A percentile compares a stretch with the other conserved stretches of the same genome.
Conservation (phyloP, 1,140 invertebrate genomes). For the Drosophila nannoptera region DNA sequence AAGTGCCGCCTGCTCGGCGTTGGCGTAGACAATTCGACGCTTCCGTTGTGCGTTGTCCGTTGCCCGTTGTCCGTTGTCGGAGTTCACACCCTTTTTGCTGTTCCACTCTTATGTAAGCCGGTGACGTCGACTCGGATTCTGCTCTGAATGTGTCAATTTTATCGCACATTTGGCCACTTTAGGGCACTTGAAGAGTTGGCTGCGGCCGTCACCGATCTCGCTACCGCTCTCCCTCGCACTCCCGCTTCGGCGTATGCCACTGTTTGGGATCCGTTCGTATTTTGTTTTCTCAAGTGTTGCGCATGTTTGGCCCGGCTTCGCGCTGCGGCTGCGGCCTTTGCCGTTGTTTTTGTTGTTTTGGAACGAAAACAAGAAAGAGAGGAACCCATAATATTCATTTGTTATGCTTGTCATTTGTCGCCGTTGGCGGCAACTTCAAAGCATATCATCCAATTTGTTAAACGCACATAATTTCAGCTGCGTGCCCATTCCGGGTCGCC, state of each 20-base stretch:
- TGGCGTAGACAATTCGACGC: slow-evolving; percentile 77
- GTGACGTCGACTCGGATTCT: slow-evolving; percentile 10
- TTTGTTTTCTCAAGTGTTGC: slow-evolving; percentile 72
- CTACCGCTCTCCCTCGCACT: not conserved
- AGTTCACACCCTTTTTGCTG: slow-evolving; percentile 56
- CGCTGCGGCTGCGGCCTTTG: slow-evolving; percentile 36
- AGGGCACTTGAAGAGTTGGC: slow-evolving; percentile 51
- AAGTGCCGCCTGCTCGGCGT: slow-evolving; percentile 28
- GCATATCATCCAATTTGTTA: slow-evolving; percentile 75
- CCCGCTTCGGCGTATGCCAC: slow-evolving; percentile 9
- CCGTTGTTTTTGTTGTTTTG: slow-evolving; percentile 40
- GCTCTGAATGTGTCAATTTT: slow-evolving; percentile 69
- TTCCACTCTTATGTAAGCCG: slow-evolving; percentile 42
- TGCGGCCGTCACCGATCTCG: slow-evolving; percentile 4
- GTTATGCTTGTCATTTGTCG: slow-evolving; percentile 78
- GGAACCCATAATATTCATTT: slow-evolving; percentile 72
- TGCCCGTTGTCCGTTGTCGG: not conserved
- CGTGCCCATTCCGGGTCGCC: slow-evolving; percentile 27
- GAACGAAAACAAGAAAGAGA: slow-evolving; percentile 24
- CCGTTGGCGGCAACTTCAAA: slow-evolving; percentile 71
- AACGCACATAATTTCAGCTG: slow-evolving; percentile 67
- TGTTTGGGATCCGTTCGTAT: slow-evolving; percentile 30
- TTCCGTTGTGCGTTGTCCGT: slow-evolving; percentile 46
- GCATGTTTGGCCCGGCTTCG: slow-evolving; percentile 12
- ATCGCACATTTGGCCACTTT: slow-evolving; percentile 68